Evolutionary conservation across 1,140 invertebrate genomes (phyloP).

Genomic region (Alviniconcha marisindica): DNA sequence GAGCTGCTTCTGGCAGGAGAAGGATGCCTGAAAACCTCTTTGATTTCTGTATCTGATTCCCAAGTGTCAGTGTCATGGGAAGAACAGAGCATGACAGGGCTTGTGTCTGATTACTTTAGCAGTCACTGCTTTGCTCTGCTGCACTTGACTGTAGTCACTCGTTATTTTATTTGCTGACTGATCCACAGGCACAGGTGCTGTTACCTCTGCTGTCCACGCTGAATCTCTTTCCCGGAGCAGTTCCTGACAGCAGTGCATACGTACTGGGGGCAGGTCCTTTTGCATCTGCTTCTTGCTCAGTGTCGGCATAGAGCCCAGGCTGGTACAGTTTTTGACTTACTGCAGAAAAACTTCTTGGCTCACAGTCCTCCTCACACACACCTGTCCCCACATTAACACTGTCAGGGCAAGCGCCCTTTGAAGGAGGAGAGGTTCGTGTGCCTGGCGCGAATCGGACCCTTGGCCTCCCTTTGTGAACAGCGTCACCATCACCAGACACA

Average conservation of each 20-base stretch:
- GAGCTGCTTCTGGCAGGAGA: background rate
- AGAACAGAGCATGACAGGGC: background rate
- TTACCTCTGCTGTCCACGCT: background rate
- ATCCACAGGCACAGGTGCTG: background rate
- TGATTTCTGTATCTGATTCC: background rate
- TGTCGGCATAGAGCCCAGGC: slow-evolving; percentile 9
- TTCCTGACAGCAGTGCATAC: too few relatives aligned
- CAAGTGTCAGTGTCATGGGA: background rate
- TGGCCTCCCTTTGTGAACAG: background rate
- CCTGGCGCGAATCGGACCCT: slow-evolving; percentile 26
- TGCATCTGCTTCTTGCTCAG: background rate
- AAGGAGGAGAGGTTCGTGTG: slow-evolving; percentile 15
- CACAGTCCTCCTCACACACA: background rate
- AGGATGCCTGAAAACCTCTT: background rate
- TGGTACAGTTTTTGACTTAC: slow-evolving; percentile 15
- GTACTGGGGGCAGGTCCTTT: background rate
- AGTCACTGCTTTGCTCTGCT: background rate
- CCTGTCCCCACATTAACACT: too few relatives aligned
- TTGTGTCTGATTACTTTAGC: slow-evolving; percentile 7
- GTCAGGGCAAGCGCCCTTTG: background rate
- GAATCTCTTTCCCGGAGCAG: background rate
- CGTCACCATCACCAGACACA: background rate
- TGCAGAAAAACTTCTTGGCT: background rate
- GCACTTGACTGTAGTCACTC: background rate
- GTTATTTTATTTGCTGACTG: background rate